phyloP scores from a whole-genome alignment of 2,797 vertebrate species.

The Dipus sagitta region DNA sequence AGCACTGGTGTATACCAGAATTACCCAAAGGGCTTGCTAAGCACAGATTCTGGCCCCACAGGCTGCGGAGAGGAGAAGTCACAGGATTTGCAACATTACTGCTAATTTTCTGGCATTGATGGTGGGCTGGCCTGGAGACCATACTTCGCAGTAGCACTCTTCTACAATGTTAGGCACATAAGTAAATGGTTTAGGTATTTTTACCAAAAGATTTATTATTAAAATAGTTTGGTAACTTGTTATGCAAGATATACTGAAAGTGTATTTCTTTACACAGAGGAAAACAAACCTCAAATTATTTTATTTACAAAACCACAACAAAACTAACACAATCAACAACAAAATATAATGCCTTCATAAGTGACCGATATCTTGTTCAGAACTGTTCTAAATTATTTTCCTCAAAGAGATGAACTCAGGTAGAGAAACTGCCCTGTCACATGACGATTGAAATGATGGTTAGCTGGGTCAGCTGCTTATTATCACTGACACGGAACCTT shows the following conservation, averaged over 20 bases:
- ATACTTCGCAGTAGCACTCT: background rate
- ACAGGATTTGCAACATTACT: background rate
- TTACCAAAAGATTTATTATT: background rate
- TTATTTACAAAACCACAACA: slow-evolving; percentile 23
- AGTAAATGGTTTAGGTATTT: background rate
- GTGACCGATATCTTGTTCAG: background rate
- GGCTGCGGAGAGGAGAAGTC: background rate
- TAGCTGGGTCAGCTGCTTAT: background rate
- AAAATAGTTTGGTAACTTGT: background rate
- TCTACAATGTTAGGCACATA: background rate
- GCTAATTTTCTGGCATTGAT: background rate
- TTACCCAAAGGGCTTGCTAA: background rate
- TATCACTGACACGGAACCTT: background rate
- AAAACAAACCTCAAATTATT: background rate
- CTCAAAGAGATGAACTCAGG: background rate
- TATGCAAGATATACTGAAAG: background rate
- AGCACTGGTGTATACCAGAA: background rate
- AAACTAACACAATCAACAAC: background rate
- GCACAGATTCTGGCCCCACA: background rate
- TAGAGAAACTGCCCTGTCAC: background rate
- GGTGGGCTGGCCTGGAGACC: background rate
- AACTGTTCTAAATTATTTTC: background rate
- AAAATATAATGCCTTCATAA: slow-evolving; percentile 38
- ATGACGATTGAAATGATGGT: background rate
- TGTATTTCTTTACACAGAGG: background rate